Base-by-base conservation (phyloP, 1,140 invertebrate genomes). In the Neodiprion lecontei region DNA sequence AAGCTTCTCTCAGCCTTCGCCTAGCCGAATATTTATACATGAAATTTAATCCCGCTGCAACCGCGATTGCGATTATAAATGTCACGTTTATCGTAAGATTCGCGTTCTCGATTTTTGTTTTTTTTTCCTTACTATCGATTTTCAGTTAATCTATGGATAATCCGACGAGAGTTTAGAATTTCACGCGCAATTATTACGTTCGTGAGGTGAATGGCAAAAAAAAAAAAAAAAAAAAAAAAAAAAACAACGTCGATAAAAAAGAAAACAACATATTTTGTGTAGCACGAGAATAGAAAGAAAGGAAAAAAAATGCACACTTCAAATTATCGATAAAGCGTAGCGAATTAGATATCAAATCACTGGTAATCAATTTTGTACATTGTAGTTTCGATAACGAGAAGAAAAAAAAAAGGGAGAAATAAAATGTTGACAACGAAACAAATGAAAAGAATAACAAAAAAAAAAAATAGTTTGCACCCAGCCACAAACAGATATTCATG, bases 1-100 rank as follows among this genome's bases (percentile, higher is more conserved):
- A 79, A 81, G 78, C 67, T 71, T 50, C 40, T 69, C 7, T 69
- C 67, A 47, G 67, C 67, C n/a, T 71, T 8, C n/a, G 5, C 21
- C 28, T 17, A 71, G 48, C 70, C 8, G 48, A 71, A 77, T 77
- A 40, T 40, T 40, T 4, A 40, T 40, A 5, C 28, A 40, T 40
- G 28, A 40, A 40, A 40, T 5, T 40, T 40, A 61, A 61, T 14
- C 11, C n/a, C n/a, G 53, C 53, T 61, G 8, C 53, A 61, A 61
- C 53, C 53, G 53, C 53, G 53, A 61, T 40, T 61, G 53, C 11
- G 11, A 61, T 17, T 17, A 17, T 40, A 40, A 40, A 5, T 40
- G 28, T 40, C 28, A 40, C 5, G 28, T 40, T 40, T 40, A 40
- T 3, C 28, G 28, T 40, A 40, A 40, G 5, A 40, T 40, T 40